Conservation (phyloP, 2,797 vertebrate species). For the Helarctos malayanus region DNA sequence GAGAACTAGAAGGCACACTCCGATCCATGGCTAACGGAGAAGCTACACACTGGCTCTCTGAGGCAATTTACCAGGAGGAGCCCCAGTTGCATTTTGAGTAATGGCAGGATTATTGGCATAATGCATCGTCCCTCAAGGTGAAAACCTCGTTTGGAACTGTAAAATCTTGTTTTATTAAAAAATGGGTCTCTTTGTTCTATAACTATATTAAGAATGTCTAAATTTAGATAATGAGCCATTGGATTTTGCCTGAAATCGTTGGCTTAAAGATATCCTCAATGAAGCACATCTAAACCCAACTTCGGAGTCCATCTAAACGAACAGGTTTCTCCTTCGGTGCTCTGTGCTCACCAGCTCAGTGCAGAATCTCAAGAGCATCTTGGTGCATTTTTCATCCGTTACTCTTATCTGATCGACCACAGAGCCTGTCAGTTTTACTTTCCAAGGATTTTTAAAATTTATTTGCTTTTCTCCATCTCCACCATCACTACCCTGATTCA, state of each 20-base stretch:
- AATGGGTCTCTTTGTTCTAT: conserved; percentile 3
- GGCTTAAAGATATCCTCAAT: background rate
- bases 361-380: background rate
- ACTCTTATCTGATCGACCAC: background rate
- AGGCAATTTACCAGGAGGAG: background rate
- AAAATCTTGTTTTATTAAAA: background rate
- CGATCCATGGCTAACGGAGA: background rate
- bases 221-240: background rate
- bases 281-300: background rate
- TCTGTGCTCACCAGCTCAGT: background rate
- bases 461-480: background rate
- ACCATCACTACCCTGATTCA: background rate
- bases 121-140: background rate
- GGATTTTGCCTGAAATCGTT: background rate
- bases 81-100: background rate
- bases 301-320: background rate
- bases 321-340: background rate
- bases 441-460: background rate
- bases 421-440: background rate
- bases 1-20: background rate
- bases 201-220: background rate
- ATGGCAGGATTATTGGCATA: background rate
- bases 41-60: background rate
- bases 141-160: background rate
- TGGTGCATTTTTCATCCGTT: background rate